These are phyloP conservation scores for Seira sanloemensis DNA, from an alignment of 2,888 invertebrate genomes.

Conservation along the genomic window DNA sequence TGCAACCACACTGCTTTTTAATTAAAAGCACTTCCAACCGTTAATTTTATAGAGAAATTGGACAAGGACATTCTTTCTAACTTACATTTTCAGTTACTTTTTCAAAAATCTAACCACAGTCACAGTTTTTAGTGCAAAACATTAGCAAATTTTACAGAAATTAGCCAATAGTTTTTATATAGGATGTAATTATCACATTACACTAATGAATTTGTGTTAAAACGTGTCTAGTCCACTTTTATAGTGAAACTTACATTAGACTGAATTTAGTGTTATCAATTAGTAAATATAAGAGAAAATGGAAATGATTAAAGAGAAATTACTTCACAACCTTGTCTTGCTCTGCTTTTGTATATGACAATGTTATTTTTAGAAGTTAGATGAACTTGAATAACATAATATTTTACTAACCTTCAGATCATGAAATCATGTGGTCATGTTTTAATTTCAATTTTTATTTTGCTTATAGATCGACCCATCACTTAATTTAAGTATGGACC, in stretches of 20 bases:
- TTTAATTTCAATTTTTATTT: slow-evolving; percentile 35
- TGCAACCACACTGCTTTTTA: neutral
- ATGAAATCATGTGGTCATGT: neutral
- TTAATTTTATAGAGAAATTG: neutral
- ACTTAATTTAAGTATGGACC: slow-evolving; percentile 44
- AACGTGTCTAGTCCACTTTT: too few species aligned
- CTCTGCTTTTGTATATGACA: neutral
- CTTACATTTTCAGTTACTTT: too few species aligned
- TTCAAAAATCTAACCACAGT: neutral
- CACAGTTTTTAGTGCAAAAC: neutral
- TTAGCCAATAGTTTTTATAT: too few species aligned
- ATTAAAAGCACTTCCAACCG: neutral
- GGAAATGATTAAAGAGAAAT: neutral
- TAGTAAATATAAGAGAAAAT: too few species aligned
- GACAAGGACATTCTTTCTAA: neutral
- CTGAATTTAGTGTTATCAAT: too few species aligned
- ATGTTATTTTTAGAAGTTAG: neutral
- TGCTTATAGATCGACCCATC: slow-evolving; percentile 47
- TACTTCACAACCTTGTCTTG: neutral
- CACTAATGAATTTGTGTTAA: too few species aligned
- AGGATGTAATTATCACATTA: too few species aligned
- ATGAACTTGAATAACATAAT: neutral
- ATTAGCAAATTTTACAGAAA: too few species aligned
- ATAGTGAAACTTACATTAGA: too few species aligned
- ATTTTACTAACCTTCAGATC: neutral